A percentile compares a stretch with the other conserved stretches of the same genome.
phyloP scores from a whole-genome alignment of 2,113 vertebrate species.

The Phoxinus phoxinus region DNA sequence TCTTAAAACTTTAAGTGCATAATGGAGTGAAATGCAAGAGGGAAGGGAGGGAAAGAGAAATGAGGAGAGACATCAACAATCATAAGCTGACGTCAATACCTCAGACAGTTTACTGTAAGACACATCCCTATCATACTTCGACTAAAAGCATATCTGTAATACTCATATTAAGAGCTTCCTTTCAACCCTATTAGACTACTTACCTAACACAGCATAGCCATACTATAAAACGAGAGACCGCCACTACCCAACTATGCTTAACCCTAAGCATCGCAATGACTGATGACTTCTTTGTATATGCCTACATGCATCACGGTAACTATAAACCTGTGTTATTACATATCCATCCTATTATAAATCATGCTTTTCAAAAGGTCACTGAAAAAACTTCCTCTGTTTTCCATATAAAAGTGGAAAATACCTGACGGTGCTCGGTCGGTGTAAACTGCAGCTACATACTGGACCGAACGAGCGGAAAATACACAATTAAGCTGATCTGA shows the following conservation, averaged over 20 bases:
- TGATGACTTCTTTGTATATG: slow-evolving; percentile 1
- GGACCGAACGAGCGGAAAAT: slow-evolving; percentile 68
- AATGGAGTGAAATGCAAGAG: slow-evolving; percentile 74
- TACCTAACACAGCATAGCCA: neutral
- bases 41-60: neutral
- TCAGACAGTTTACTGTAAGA: slow-evolving; percentile 58
- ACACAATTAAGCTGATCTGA: slow-evolving; percentile 68
- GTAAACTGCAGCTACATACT: slow-evolving; percentile 45
- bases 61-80: slow-evolving; percentile 36
- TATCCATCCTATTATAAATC: neutral
- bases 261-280: neutral
- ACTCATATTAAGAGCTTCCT: slow-evolving; percentile 9
- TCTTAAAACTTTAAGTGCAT: slow-evolving; percentile 57
- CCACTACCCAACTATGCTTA: neutral
- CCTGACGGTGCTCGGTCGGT: neutral
- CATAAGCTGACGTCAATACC: slow-evolving; percentile 46
- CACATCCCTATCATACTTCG: slow-evolving; percentile 37
- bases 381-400: neutral
- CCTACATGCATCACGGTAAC: neutral
- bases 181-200: slow-evolving; percentile 14
- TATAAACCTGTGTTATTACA: slow-evolving; percentile 8
- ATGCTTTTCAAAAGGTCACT: neutral
- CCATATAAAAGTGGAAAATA: slow-evolving; percentile 12
- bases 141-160: slow-evolving; percentile 42
- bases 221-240: neutral